Conservation (phyloP, 2,888 invertebrate genomes). For the Antheraea assamensis region DNA sequence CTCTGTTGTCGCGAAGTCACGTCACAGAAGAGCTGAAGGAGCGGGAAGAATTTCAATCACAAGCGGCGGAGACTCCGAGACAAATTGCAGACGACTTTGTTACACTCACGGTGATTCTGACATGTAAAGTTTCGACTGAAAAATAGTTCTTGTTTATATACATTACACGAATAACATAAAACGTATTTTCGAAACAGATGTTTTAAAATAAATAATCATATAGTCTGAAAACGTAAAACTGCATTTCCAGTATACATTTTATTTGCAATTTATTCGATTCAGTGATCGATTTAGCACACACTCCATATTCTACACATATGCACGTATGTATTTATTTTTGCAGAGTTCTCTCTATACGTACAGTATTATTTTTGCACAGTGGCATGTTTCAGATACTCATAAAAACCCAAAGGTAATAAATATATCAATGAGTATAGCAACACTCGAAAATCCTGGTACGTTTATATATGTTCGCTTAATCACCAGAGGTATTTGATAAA, state of each 20-base stretch:
- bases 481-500: not conserved
- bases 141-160: conserved; percentile 12
- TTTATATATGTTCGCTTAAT: no score
- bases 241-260: conserved; percentile 5
- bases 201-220: conserved; percentile 11
- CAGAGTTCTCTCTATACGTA: not conserved
- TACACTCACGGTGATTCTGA: conserved; percentile 37
- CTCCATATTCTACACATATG: not conserved
- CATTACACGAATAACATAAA: conserved; percentile 4
- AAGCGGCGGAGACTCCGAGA: conserved; percentile 48
- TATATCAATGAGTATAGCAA: not conserved
- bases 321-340: conserved; percentile 1
- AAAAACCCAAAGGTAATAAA: not conserved
- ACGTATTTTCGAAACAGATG: conserved; percentile 10
- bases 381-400: not conserved
- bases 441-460: not conserved
- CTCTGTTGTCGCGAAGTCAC: conserved; percentile 38
- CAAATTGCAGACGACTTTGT: conserved; percentile 62
- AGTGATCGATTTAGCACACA: not conserved
- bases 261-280: conserved; percentile 10
- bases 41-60: conserved; percentile 63
- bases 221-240: not conserved
- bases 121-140: conserved; percentile 18
- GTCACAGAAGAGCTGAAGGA: conserved; percentile 46
- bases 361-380: not conserved